A percentile compares a stretch with the other conserved stretches of the same genome.
phyloP scores from a whole-genome alignment of 2,888 invertebrate genomes.

The Drosophila algonquin region DNA sequence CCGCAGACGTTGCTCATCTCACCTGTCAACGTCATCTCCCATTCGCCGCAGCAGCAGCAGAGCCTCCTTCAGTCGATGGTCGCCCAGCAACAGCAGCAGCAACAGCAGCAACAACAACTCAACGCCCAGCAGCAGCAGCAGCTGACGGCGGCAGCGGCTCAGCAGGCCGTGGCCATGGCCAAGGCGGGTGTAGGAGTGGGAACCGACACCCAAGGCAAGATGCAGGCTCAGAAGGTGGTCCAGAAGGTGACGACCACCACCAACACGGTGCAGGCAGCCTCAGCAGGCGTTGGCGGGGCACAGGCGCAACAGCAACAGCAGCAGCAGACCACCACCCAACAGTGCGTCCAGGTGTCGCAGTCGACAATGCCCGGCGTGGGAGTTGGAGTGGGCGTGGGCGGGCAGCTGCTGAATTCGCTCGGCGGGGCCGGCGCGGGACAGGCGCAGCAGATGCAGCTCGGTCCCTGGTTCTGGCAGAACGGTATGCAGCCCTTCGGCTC shows the following conservation, averaged over 20 bases:
- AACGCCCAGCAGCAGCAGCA: slow-evolving; percentile 57
- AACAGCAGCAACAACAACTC: slow-evolving; percentile 33
- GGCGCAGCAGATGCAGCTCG: slow-evolving; percentile 89
- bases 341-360: slow-evolving; percentile 90
- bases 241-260: slow-evolving; percentile 85
- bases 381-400: slow-evolving; percentile 80
- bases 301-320: slow-evolving; percentile 77
- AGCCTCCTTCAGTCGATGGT: slow-evolving; percentile 83
- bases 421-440: slow-evolving; percentile 86
- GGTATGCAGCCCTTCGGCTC: slow-evolving; percentile 88
- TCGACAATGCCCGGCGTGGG: slow-evolving; percentile 86
- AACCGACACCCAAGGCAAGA: slow-evolving; percentile 75
- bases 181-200: slow-evolving; percentile 29
- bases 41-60: slow-evolving; percentile 83
- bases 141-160: slow-evolving; percentile 54
- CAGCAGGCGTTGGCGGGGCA: slow-evolving; percentile 63
- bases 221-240: slow-evolving; percentile 85
- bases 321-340: slow-evolving; percentile 85
- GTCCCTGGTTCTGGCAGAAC: slow-evolving; percentile 91
- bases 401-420: slow-evolving; percentile 88
- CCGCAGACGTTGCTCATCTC: slow-evolving; percentile 90
- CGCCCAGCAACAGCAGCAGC: slow-evolving; percentile 62
- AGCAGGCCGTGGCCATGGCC: slow-evolving; percentile 55
- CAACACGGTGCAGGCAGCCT: slow-evolving; percentile 79
- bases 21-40: slow-evolving; percentile 83